A percentile compares a stretch with the other conserved stretches of the same genome.
phyloP scores from a whole-genome alignment of 2,888 invertebrate genomes.

The Caradrina clavipalpis region DNA sequence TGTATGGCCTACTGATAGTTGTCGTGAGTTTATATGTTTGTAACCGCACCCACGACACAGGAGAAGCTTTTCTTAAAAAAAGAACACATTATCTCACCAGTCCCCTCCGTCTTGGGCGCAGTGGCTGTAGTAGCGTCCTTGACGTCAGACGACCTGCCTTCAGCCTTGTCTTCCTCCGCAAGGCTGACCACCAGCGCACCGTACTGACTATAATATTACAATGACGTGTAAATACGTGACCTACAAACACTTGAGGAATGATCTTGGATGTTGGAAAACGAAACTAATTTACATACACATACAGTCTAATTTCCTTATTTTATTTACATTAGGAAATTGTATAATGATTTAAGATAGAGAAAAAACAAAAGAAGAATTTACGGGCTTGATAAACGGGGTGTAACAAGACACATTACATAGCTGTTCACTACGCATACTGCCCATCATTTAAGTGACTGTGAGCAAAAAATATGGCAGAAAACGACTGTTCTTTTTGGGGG shows the following conservation, averaged over 20 bases:
- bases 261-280: conserved; percentile 7
- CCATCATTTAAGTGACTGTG: too few relatives aligned
- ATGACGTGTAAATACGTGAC: neutral
- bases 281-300: too few relatives aligned
- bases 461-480: too few relatives aligned
- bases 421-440: too few relatives aligned
- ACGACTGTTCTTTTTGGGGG: too few relatives aligned
- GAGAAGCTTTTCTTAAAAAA: too few relatives aligned
- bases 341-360: neutral
- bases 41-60: too few relatives aligned
- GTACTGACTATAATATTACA: conserved; percentile 81
- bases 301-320: too few relatives aligned
- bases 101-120: conserved; percentile 63
- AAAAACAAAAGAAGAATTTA: neutral
- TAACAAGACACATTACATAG: too few relatives aligned
- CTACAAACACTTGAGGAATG: conserved; percentile 3
- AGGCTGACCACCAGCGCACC: conserved; percentile 87
- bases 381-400: too few relatives aligned
- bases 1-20: too few relatives aligned
- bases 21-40: too few relatives aligned
- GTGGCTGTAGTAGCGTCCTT: conserved; percentile 66
- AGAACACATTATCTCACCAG: conserved; percentile 65
- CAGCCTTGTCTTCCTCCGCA: conserved; percentile 75
- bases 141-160: conserved; percentile 62
- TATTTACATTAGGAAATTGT: neutral